Evolutionary conservation across 2,797 vertebrate species (phyloP), one percentile per base, ranked within the genome.

Genomic region (Sebastes ruberrimus): DNA sequence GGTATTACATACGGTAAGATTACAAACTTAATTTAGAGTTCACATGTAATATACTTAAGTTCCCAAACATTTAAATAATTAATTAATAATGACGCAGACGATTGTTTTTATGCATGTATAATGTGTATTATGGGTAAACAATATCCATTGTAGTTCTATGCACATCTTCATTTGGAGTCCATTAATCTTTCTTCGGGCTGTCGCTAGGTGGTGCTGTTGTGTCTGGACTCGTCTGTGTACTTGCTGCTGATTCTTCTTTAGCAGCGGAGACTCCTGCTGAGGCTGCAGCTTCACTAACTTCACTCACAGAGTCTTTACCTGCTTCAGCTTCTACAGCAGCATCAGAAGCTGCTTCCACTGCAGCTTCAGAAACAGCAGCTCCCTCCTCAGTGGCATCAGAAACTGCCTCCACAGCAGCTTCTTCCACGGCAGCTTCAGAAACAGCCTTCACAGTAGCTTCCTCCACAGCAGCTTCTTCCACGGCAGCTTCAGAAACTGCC

Each of bases 121-220:
- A 35, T 62, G 22, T 83, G 49, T 71, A 57, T 53, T 72, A 30
- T 1, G 55, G 30, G 13, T 53, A 67, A 82, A 83, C 35, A 52
- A 18, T 10, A 42, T 32, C 11, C 5, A 52, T n/a, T 79, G 10
- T 2, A 53, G 14, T 32, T 73, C 23, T 25, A 3, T 22, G 5
- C 14, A 55, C 9, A 13, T 49, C 53, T 52, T n/a, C 18, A 73
- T 53, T 42, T 69, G 0, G 13, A 79, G 62, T 87, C 81, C 57
- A 55, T 92, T 64, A 94, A 10, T 92, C 81, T 71, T 91, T 91
- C 52, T 92, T 90, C 1, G 27, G 68, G 49, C 28, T 14, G 78
- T 92, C 88, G 76, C 77, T 86, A 38, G 88, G 38, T 57, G 88
- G 68, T 9, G 74, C 60, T 63, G 86, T 78, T 60, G 77, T 33